Evolutionary conservation across 2,113 vertebrate species (phyloP), one percentile per base, ranked within the genome.

Genomic region (Paedocypris sp.): DNA sequence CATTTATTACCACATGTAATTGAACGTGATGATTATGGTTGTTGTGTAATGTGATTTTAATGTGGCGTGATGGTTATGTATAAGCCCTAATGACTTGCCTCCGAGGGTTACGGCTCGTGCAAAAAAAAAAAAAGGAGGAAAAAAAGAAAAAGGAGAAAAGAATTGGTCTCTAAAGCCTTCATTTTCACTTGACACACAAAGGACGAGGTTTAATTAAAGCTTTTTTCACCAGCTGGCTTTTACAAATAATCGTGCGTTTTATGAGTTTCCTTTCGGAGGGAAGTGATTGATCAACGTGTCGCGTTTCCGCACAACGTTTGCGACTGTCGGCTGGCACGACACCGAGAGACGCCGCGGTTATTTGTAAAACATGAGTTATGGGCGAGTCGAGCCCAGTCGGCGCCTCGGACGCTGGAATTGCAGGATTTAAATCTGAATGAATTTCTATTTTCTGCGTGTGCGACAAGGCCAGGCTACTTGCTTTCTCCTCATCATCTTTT

Each of bases 31-130:
- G 83, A 86, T 86, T 84, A 86, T 86, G 73, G 77, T 86, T 85
- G 82, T 86, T 83, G 82, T 86, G 82, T 87, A 87, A 87, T 86
- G 84, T 77, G 85, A 84, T 87, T 87, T 87, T 86, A 86, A 87
- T 87, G 85, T 79, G 79, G 77, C 75, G 77, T 74, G 56, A 86
- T 84, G 80, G 82, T 83, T 86, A 84, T 84, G 81, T 83, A 83
- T 83, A 83, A 84, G 83, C 77, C 76, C 81, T 85, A 83, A 86
- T 83, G 82, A 84, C 81, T 86, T 78, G 79, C 79, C 81, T 84
- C 77, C 66, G 61, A 80, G 80, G 79, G 78, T 77, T 80, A 74
- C 59, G 71, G 73, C 68, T 75, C 70, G 66, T 70, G 70, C 75
- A 62, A 71, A 72, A 73, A 73, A 64, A 42, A 68, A 79, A 75